A percentile compares a stretch with the other conserved stretches of the same genome.
phyloP scores from a whole-genome alignment of 2,888 invertebrate genomes.

The Dromius quadrimaculatus region DNA sequence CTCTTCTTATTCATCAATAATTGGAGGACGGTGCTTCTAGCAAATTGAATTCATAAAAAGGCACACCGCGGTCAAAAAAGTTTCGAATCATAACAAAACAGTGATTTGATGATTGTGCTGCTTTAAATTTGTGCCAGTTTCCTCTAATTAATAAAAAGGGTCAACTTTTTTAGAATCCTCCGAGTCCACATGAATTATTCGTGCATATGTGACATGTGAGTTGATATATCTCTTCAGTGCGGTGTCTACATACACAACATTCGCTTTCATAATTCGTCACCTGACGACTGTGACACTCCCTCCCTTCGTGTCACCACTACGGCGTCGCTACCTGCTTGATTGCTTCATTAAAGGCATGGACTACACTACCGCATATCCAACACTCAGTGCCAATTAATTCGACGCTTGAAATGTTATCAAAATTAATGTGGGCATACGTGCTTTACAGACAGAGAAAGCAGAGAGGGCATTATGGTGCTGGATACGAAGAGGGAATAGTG shows the following conservation, averaged over 20 bases:
- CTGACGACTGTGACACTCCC: slow-evolving; percentile 43
- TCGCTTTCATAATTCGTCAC: slow-evolving; percentile 43
- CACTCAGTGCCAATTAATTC: slow-evolving; percentile 61
- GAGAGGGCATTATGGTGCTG: no score
- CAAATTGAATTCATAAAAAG: no score
- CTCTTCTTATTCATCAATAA: no score
- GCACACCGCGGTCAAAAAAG: no score
- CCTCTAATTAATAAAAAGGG: no score
- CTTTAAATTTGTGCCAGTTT: no score
- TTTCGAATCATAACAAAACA: no score
- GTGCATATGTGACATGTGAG: slow-evolving; percentile 1
- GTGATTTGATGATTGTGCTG: no score
- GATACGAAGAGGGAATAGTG: no score
- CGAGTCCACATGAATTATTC: no score
- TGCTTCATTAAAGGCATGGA: slow-evolving; percentile 60
- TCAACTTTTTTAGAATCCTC: no score
- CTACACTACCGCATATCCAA: slow-evolving; percentile 59
- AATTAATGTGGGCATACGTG: slow-evolving; percentile 58
- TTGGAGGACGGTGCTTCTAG: no score
- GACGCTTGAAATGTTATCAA: slow-evolving; percentile 61
- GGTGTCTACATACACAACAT: neutral
- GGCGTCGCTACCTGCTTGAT: slow-evolving; percentile 59
- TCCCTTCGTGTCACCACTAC: neutral
- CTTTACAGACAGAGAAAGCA: neutral
- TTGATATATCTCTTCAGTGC: neutral